Percentiles rank a stretch among this genome's conserved stretches.
phyloP scores from a whole-genome alignment of 2,888 invertebrate species.

The Junonia oenone region DNA sequence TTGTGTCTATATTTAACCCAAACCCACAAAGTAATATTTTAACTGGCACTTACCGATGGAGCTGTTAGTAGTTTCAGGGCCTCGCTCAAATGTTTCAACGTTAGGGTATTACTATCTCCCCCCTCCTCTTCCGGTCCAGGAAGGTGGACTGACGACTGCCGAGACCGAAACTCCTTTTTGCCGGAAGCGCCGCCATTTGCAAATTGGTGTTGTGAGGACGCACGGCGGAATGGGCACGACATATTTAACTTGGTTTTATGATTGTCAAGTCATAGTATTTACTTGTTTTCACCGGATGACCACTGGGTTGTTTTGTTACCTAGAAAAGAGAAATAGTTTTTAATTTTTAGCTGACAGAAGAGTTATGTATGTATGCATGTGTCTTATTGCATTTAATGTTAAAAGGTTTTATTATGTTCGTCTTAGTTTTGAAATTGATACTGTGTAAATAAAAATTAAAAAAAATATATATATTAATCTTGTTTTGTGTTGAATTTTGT shows the following conservation, averaged over 20 bases:
- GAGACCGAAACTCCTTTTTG: slow-evolving; percentile 72
- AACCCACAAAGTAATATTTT: not conserved
- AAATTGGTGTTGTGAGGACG: slow-evolving; percentile 76
- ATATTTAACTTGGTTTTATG: slow-evolving; percentile 37
- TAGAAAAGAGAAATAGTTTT: slow-evolving; percentile 20
- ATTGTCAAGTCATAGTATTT: slow-evolving; percentile 32
- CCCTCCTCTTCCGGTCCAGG: slow-evolving; percentile 81
- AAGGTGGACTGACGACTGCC: slow-evolving; percentile 84
- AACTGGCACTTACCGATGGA: slow-evolving; percentile 84
- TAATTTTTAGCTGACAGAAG: too few species aligned
- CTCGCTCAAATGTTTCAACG: slow-evolving; percentile 88
- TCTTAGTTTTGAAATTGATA: too few species aligned
- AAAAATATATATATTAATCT: too few species aligned
- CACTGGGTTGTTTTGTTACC: slow-evolving; percentile 16
- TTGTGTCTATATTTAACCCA: not conserved
- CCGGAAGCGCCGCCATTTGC: slow-evolving; percentile 66
- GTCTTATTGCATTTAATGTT: too few species aligned
- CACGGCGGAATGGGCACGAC: slow-evolving; percentile 80
- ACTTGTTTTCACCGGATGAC: slow-evolving; percentile 8
- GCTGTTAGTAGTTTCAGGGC: slow-evolving; percentile 89
- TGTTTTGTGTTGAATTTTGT: too few species aligned
- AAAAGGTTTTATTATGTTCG: too few species aligned
- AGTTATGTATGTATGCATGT: too few species aligned
- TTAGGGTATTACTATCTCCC: slow-evolving; percentile 82
- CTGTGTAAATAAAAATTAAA: too few species aligned